Conservation (phyloP, 2,797 vertebrate species). For the Parauchenoglanis punctatus region DNA sequence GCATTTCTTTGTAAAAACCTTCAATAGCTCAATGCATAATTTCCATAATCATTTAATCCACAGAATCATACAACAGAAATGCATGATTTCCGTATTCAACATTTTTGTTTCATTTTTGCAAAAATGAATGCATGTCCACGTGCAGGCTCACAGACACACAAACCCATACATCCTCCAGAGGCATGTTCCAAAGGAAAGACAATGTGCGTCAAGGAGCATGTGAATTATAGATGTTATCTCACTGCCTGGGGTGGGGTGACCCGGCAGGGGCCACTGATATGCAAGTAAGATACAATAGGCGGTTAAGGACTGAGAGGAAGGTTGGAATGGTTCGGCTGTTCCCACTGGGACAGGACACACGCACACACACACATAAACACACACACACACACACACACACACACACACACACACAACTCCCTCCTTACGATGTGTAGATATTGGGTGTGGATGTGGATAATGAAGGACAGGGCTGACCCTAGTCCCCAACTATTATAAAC, state of each 20-base stretch:
- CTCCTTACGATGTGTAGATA: not conserved
- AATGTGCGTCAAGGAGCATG: slow-evolving; percentile 58
- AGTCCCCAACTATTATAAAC: not conserved
- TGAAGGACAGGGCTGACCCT: not conserved
- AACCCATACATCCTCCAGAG: slow-evolving; percentile 30
- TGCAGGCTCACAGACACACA: not conserved
- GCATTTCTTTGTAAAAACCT: not conserved
- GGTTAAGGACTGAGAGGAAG: slow-evolving; percentile 36
- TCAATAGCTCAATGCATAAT: not conserved
- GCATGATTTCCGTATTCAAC: not conserved
- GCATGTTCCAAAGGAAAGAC: slow-evolving; percentile 53
- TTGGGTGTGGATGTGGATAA: slow-evolving; percentile 9
- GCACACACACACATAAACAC: not conserved
- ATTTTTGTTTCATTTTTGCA: not conserved
- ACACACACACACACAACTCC: not conserved
- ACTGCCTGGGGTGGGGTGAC: slow-evolving; percentile 18
- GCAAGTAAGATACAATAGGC: slow-evolving; percentile 39
- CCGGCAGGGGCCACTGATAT: slow-evolving; percentile 27
- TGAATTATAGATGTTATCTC: slow-evolving; percentile 54
- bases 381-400: not conserved
- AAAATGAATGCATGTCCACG: not conserved
- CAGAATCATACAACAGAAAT: not conserved
- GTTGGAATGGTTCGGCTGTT: slow-evolving; percentile 21
- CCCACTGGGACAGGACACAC: slow-evolving; percentile 6
- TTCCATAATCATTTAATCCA: not conserved